Percentiles rank a stretch among this genome's conserved stretches.
phyloP scores from a whole-genome alignment of 2,797 vertebrate species.

The Anableps anableps region DNA sequence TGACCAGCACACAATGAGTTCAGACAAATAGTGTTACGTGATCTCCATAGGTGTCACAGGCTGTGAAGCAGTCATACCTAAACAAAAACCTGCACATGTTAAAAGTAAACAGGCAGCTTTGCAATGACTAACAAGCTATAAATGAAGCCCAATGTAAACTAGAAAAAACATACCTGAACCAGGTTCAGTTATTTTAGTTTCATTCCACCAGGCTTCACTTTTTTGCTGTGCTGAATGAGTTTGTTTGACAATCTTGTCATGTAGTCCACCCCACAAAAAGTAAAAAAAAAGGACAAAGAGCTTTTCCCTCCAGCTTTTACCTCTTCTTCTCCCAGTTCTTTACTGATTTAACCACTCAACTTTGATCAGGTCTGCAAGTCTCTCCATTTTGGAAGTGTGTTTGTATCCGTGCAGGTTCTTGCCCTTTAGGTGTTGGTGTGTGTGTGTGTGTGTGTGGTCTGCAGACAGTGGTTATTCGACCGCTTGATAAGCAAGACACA shows the following conservation, averaged over 20 bases:
- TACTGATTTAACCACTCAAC: constrained; percentile 19
- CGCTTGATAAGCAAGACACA: constrained; percentile 72
- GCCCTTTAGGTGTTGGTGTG: constrained; percentile 36
- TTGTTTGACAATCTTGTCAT: constrained; percentile 32
- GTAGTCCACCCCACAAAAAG: constrained; percentile 29
- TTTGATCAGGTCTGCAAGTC: constrained; percentile 28
- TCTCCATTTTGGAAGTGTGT: constrained; percentile 26
- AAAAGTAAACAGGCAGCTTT: not conserved
- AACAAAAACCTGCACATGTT: not conserved
- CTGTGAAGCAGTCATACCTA: not conserved
- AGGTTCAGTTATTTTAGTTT: constrained; percentile 3
- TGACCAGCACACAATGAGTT: not conserved
- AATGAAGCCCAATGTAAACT: not conserved
- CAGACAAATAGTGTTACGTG: not conserved
- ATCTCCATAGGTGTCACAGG: not conserved
- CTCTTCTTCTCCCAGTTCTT: constrained; percentile 15
- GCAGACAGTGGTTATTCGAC: constrained; percentile 55
- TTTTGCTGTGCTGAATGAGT: constrained; percentile 28
- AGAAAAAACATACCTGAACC: not conserved
- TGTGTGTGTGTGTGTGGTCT: constrained; percentile 66
- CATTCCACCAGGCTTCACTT: not conserved
- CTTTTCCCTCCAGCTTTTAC: not conserved
- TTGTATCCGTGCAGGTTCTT: constrained; percentile 23
- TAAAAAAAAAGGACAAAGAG: not conserved
- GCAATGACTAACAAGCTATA: not conserved